Evolutionary conservation across 2,113 vertebrate genomes (phyloP), one percentile per base, ranked within the genome.

Genomic region (Bettongia penicillata): DNA sequence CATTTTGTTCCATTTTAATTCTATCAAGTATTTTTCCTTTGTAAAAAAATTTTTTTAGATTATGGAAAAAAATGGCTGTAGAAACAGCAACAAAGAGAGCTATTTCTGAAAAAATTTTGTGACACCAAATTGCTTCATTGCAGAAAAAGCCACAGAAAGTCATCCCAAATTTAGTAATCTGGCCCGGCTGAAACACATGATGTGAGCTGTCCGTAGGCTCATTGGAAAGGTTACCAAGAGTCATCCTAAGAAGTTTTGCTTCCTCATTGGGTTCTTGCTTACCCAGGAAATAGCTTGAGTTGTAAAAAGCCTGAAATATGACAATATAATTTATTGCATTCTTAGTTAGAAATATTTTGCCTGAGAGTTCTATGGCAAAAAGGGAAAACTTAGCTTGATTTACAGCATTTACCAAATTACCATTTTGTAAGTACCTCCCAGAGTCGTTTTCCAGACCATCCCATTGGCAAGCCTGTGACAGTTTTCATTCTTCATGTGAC

Each of bases 61-160:
- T 52, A 37, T 49, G 52, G 55, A 93, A 14, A 47, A 90, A 95
- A 96, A 94, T 43, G 92, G 22, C 92, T 96, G 95, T 95, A 91
- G 50, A 77, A 94, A 94, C 14, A 55, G 92, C 10, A 51, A 93
- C 84, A 43, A 43, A 93, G 23, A 95, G 93, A 90, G 94, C 50
- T 95, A 57, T 96, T 97, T 96, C 92, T 96, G 93, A 96, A 91
- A 91, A 96, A 93, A 93, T 93, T 92, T 92, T 92, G 57, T 93
- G 91, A 96, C 97, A 89, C 55, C 95, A 95, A 95, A 97, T 92
- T 98, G 97, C 97, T 98, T 96, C 94, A 97, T 96, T 97, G 92
- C 84, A 98, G 93, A 94, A 98, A 97, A 98, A 98, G 97, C 97
- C 98, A 98, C 98, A 99, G 98, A 98, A 99, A 99, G 96, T 98